Conservation (phyloP, 2,797 vertebrate species). For the Bovichtus variegatus region DNA sequence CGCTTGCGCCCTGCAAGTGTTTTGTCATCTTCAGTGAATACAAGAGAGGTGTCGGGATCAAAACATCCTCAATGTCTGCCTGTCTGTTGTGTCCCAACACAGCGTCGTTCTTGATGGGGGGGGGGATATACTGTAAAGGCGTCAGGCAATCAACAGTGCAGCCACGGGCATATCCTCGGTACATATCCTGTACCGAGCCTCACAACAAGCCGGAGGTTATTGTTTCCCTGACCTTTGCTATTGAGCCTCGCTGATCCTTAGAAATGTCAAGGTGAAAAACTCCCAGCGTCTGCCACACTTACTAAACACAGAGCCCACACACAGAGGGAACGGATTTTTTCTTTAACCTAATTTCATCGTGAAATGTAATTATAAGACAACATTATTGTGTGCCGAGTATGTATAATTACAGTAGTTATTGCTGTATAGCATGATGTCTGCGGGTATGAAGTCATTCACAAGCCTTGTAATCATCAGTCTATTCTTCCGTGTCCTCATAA, state of each 20-base stretch:
- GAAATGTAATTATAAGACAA: conserved; percentile 72
- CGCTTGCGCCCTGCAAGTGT: not conserved
- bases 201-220: conserved; percentile 63
- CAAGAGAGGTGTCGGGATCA: conserved; percentile 19
- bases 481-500: conserved; percentile 63
- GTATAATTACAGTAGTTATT: conserved; percentile 74
- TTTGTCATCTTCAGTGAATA: not conserved
- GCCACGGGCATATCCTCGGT: conserved; percentile 22
- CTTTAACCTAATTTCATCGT: conserved; percentile 57
- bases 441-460: conserved; percentile 62
- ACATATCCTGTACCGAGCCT: conserved; percentile 48
- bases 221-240: conserved; percentile 76
- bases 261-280: conserved; percentile 77
- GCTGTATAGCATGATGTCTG: conserved; percentile 48
- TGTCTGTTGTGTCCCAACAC: not conserved
- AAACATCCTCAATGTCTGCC: conserved; percentile 2
- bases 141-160: conserved; percentile 13
- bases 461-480: conserved; percentile 68
- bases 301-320: conserved; percentile 29
- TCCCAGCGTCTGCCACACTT: conserved; percentile 44
- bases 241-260: conserved; percentile 73
- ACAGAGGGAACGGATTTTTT: conserved; percentile 19
- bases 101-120: not conserved
- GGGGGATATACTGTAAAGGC: conserved; percentile 6
- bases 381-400: conserved; percentile 61